These are phyloP conservation scores for Scaptomyza cyrtandrae DNA, from an alignment of 2,888 invertebrate genomes.

Conservation along the genomic window DNA sequence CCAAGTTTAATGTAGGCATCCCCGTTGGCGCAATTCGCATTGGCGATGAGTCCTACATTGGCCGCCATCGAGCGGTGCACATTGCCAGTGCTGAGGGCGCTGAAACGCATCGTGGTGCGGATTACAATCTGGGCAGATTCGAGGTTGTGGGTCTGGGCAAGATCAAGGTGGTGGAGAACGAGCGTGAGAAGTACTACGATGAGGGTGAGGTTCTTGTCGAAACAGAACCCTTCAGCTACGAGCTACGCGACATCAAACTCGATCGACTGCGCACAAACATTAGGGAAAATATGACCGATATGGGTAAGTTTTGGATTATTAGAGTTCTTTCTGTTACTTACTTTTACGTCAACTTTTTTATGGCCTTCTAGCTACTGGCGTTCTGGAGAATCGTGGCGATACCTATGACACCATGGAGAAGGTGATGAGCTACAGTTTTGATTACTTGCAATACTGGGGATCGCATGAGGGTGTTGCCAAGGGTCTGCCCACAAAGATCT, in stretches of 20 bases:
- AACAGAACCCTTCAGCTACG: constrained; percentile 91
- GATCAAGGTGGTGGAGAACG: constrained; percentile 88
- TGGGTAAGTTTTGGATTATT: constrained; percentile 84
- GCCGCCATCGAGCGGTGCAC: constrained; percentile 81
- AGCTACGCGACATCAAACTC: constrained; percentile 88
- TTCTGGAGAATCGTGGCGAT: constrained; percentile 86
- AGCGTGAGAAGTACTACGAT: constrained; percentile 86
- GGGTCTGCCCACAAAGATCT: constrained; percentile 82
- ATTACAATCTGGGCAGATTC: constrained; percentile 88
- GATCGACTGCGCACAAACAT: constrained; percentile 86
- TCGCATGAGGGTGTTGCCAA: constrained; percentile 87
- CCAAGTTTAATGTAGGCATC: constrained; percentile 87
- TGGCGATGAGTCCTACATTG: constrained; percentile 85
- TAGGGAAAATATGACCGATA: constrained; percentile 85
- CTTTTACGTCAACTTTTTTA: neutral
- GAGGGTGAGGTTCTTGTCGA: constrained; percentile 92
- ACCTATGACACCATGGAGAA: constrained; percentile 88
- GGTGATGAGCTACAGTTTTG: constrained; percentile 90
- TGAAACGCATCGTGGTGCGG: constrained; percentile 78
- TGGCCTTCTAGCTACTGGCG: constrained; percentile 72
- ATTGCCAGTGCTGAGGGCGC: constrained; percentile 42
- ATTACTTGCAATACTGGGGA: constrained; percentile 92
- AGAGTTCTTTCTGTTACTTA: neutral
- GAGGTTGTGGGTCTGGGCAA: constrained; percentile 89
- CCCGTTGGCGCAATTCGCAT: constrained; percentile 88